Evolutionary conservation across 2,113 vertebrate species (phyloP).

Genomic region (Ramphastos sulfuratus): DNA sequence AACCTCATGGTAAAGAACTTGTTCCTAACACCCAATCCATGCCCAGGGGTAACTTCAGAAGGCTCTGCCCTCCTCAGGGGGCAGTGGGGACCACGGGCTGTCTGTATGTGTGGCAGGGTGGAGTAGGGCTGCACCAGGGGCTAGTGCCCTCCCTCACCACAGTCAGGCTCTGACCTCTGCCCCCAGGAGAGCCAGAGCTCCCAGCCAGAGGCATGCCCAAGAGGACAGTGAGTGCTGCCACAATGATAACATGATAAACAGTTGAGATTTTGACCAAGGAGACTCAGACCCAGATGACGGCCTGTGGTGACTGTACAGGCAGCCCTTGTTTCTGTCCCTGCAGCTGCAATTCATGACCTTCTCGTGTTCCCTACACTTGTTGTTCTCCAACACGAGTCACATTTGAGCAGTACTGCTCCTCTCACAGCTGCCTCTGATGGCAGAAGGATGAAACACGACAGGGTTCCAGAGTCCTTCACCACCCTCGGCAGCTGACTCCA

Average conservation of each 20-base stretch:
- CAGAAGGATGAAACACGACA: background rate
- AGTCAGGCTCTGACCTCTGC: conserved; percentile 39
- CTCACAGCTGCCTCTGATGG: background rate
- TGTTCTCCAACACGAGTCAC: background rate
- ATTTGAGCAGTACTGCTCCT: background rate
- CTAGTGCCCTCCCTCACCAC: background rate
- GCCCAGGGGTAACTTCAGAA: accelerated
- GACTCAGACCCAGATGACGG: background rate
- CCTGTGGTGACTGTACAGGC: background rate
- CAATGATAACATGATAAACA: accelerated
- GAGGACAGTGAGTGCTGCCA: background rate
- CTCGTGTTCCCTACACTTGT: background rate
- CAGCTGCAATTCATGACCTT: background rate
- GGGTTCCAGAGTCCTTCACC: background rate
- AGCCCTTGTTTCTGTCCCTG: background rate
- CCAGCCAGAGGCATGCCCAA: background rate
- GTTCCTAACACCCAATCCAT: too few relatives aligned
- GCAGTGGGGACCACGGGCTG: background rate
- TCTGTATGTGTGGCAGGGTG: conserved; percentile 1
- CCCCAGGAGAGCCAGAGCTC: background rate
- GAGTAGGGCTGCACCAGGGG: background rate
- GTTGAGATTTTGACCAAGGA: background rate
- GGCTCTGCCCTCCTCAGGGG: background rate
- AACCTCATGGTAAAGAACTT: too few relatives aligned
- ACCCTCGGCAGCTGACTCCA: background rate